phyloP scores from a whole-genome alignment of 2,888 invertebrate genomes.

The Achlya flavicornis region DNA sequence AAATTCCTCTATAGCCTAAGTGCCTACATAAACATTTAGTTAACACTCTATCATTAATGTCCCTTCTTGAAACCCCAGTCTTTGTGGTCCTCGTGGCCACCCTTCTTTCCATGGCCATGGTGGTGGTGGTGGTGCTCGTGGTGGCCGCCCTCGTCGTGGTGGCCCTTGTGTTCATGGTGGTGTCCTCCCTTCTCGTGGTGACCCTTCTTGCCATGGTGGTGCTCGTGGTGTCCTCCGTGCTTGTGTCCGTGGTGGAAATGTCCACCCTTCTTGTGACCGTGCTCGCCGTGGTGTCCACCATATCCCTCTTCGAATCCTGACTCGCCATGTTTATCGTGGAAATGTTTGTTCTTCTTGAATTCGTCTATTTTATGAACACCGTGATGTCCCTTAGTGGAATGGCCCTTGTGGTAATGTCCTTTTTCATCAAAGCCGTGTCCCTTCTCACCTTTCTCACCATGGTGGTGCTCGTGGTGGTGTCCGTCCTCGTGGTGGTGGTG shows the following conservation, averaged over 20 bases:
- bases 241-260: slow-evolving; percentile 91
- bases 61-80: slow-evolving; percentile 88
- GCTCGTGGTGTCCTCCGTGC: slow-evolving; percentile 89
- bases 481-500: slow-evolving; percentile 87
- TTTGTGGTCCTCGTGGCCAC: slow-evolving; percentile 90
- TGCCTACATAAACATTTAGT: slow-evolving; percentile 22
- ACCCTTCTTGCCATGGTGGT: slow-evolving; percentile 91
- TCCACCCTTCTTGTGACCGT: slow-evolving; percentile 91
- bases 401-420: slow-evolving; percentile 91
- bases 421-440: slow-evolving; percentile 80
- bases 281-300: slow-evolving; percentile 89
- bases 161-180: slow-evolving; percentile 90
- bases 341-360: slow-evolving; percentile 92
- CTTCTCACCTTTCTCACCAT: slow-evolving; percentile 86
- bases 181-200: slow-evolving; percentile 91
- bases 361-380: slow-evolving; percentile 93
- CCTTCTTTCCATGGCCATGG: slow-evolving; percentile 89
- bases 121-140: slow-evolving; percentile 90
- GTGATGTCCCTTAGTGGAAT: slow-evolving; percentile 93
- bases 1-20: slow-evolving; percentile 25
- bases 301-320: slow-evolving; percentile 90
- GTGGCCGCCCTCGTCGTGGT: slow-evolving; percentile 90
- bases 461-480: slow-evolving; percentile 85
- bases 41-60: slow-evolving; percentile 51
- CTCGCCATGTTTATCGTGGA: slow-evolving; percentile 92